Evolutionary conservation across 2,888 invertebrate species (phyloP), one percentile per base, ranked within the genome.

Genomic region (Aleiodes leptofemur): DNA sequence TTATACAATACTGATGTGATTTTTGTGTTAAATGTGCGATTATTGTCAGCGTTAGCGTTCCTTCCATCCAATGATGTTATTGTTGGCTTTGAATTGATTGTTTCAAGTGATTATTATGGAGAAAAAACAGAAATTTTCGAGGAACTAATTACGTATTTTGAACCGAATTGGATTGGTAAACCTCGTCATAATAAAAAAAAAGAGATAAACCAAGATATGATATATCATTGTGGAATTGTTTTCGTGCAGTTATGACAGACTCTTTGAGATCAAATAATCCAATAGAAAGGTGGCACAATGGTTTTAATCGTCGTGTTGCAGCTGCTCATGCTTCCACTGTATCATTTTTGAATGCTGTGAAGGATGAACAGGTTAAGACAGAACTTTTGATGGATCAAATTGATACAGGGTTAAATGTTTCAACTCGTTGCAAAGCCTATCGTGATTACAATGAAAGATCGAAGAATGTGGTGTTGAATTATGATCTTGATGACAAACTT

Each of bases 211-310:
- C 72, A 11, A 29, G 16, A 16, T 74, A 51, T 34, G 34, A 43
- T n/a, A 72, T 72, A 13, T 53, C 59, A 23, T 11, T 72, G 4
- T 77, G 74, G 77, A 77, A 77, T 59, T 72, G 57, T 61, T 69
- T 59, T 69, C 16, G 59, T 11, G 72, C 72, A 23, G 69, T 69
- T 14, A 16, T 16, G 16, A 31, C 51, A 14, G 56, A 73, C 13
- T 29, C 56, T 11, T 57, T 59, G 38, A 29, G 69, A 11, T 73
- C 72, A n/a, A 76, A 69, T 51, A 69, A 76, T 43, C 11, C 29
- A 7, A 56, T 56, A 4, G 56, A 56, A 11, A 23, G 16, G 2
- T 56, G 56, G 56, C 56, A 56, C 56, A 16, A 5, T 56, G 56
- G 8, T 23, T 56, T 16, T 16, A 56, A 23, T 14, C 2, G 7